phyloP scores from a whole-genome alignment of 2,113 vertebrate genomes.

The Oostethus manadensis region DNA sequence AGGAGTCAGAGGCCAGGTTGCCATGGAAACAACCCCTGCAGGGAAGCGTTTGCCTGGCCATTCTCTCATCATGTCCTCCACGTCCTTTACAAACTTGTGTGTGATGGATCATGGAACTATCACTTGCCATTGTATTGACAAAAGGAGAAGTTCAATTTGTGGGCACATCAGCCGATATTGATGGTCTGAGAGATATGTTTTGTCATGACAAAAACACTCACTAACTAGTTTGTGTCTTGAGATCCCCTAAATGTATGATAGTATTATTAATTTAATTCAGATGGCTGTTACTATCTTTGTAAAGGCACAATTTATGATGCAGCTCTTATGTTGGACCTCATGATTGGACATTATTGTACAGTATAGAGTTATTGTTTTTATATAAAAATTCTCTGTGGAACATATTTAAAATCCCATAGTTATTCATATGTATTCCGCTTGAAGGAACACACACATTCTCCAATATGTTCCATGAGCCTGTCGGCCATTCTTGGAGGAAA shows the following conservation, averaged over 20 bases:
- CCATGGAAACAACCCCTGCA: slow-evolving; percentile 41
- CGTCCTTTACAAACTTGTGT: not conserved
- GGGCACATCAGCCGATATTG: slow-evolving; percentile 17
- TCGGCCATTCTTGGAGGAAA: slow-evolving; percentile 48
- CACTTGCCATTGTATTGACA: slow-evolving; percentile 22
- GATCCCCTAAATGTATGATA: no score
- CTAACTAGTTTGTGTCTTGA: not conserved
- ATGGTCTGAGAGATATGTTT: not conserved
- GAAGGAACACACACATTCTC: slow-evolving; percentile 11
- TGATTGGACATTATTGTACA: no score
- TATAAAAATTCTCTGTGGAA: no score
- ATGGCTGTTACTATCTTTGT: no score
- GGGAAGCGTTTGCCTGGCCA: slow-evolving; percentile 16
- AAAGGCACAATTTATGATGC: no score
- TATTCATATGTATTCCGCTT: no score
- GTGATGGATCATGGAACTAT: not conserved
- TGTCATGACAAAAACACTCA: not conserved
- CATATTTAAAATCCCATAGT: no score
- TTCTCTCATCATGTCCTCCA: slow-evolving; percentile 38
- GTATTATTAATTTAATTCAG: no score
- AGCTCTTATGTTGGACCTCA: no score
- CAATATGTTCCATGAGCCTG: slow-evolving; percentile 48
- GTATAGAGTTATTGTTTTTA: no score
- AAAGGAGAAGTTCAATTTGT: slow-evolving; percentile 20
- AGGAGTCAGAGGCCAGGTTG: slow-evolving; percentile 21